Conservation (phyloP, 2,797 vertebrate species). For the Catamblyrhynchus diadema region DNA sequence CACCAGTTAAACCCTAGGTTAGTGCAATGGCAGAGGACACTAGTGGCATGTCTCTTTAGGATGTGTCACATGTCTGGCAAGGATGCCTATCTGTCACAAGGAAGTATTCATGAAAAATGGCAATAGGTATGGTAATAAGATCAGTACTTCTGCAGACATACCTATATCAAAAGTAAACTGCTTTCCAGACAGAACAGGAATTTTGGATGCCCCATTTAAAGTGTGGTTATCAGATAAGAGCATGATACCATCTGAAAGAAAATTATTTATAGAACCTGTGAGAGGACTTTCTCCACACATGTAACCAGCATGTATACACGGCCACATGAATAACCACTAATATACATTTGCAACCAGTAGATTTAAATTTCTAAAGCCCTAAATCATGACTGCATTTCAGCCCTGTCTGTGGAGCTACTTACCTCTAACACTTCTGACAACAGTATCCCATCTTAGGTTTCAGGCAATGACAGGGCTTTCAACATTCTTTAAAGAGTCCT, state of each 20-base stretch:
- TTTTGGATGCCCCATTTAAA: neutral
- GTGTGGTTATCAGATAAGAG: fast-evolving
- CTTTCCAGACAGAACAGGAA: neutral
- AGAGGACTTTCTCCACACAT: neutral
- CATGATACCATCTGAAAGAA: neutral
- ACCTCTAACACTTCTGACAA: neutral
- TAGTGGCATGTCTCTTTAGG: neutral
- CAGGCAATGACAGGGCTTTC: neutral
- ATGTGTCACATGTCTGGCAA: neutral
- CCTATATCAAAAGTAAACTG: neutral
- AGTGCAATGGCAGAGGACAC: neutral
- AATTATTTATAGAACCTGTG: neutral
- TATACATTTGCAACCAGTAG: fast-evolving
- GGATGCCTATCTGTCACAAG: neutral
- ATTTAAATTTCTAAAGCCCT: neutral
- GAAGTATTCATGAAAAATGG: neutral
- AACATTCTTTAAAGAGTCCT: neutral
- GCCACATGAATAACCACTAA: neutral
- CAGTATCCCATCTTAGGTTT: neutral
- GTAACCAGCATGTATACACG: neutral
- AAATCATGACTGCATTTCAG: neutral
- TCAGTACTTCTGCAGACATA: neutral
- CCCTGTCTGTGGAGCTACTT: neutral
- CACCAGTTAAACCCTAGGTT: neutral
- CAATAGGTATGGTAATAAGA: neutral